These are phyloP conservation scores for Globia sparganii DNA, from an alignment of 2,888 invertebrate genomes.

Conservation along the genomic window DNA sequence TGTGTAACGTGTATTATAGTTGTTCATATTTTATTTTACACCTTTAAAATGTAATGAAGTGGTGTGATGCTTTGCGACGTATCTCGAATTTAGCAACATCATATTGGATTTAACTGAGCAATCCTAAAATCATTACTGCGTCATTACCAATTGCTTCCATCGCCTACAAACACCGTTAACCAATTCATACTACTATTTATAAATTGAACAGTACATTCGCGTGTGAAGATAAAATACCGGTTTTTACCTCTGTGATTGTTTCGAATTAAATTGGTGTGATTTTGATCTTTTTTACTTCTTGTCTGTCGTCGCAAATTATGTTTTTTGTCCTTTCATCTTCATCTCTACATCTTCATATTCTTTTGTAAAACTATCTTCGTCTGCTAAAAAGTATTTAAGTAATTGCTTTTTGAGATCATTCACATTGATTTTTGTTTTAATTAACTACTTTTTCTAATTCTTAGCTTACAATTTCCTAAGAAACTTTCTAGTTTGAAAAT, in stretches of 20 bases:
- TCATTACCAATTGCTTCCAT: conserved; percentile 56
- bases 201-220: conserved; percentile 47
- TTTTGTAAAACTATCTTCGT: conserved; percentile 1
- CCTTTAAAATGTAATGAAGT: conserved; percentile 6
- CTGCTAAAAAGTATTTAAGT: background rate
- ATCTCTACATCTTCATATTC: background rate
- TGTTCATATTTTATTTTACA: background rate
- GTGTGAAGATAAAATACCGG: conserved; percentile 48
- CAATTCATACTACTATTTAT: conserved; percentile 54
- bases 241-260: conserved; percentile 44
- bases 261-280: conserved; percentile 28
- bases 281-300: conserved; percentile 19
- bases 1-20: background rate
- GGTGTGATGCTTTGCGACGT: background rate
- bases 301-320: background rate
- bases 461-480: background rate
- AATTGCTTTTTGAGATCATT: background rate
- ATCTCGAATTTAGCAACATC: conserved; percentile 31
- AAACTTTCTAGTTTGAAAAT: background rate
- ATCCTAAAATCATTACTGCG: conserved; percentile 51
- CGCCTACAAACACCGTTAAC: conserved; percentile 54
- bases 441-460: background rate
- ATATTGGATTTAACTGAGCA: conserved; percentile 43
- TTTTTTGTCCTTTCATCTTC: background rate
- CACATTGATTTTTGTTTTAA: background rate